phyloP scores from a whole-genome alignment of 1,140 invertebrate species.

The Lepidurus couesii region DNA sequence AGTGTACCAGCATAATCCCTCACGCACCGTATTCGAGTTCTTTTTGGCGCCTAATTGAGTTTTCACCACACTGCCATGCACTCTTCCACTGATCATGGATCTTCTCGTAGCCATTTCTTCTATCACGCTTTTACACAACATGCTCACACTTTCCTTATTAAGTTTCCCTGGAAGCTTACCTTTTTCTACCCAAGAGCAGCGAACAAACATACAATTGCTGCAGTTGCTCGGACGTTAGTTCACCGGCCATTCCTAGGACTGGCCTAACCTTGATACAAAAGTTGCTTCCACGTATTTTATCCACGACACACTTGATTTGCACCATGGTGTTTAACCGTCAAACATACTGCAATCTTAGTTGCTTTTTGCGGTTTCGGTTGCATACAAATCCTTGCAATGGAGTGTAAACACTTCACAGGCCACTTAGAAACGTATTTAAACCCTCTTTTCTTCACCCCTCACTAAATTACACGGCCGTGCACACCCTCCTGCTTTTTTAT shows the following conservation, averaged over 20 bases:
- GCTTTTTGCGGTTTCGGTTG: not conserved
- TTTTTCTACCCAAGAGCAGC: conserved; percentile 42
- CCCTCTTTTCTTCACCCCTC: not conserved
- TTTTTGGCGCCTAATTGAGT: conserved; percentile 37
- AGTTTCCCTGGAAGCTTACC: conserved; percentile 39
- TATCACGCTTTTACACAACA: not conserved
- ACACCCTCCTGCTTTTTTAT: not conserved
- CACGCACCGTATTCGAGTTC: conserved; percentile 32
- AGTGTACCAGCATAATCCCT: conserved; percentile 32
- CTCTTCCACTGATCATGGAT: conserved; percentile 30
- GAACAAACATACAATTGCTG: conserved; percentile 44
- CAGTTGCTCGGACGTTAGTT: conserved; percentile 43
- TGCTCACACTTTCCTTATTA: conserved; percentile 35
- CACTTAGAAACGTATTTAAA: not conserved
- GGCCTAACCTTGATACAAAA: not conserved
- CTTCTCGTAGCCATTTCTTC: not conserved
- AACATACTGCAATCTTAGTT: not conserved
- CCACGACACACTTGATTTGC: not conserved
- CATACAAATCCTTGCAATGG: not conserved
- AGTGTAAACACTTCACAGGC: not conserved
- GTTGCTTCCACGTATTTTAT: not conserved
- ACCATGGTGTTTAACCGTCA: not conserved
- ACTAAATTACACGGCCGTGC: not conserved
- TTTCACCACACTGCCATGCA: conserved; percentile 31
- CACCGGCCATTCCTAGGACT: conserved; percentile 34